Evolutionary conservation across 2,797 vertebrate species (phyloP).

Genomic region (Hippopotamyrus pictus): DNA sequence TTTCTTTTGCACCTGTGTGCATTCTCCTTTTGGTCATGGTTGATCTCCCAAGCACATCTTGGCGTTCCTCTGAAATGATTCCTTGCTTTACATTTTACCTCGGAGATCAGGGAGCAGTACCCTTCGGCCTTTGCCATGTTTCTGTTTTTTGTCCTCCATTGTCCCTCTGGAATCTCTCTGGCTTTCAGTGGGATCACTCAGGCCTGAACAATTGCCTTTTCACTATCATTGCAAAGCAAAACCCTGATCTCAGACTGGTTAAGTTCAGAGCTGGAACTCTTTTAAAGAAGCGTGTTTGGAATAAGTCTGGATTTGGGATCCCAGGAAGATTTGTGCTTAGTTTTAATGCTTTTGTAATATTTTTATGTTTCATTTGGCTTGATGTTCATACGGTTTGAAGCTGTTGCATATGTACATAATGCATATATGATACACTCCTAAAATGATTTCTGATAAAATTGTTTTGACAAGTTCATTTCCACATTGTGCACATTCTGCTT

Average conservation of each 20-base stretch:
- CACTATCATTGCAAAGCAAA: slow-evolving; percentile 29
- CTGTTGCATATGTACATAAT: not conserved
- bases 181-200: slow-evolving; percentile 41
- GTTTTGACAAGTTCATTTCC: not conserved
- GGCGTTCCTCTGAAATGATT: not conserved
- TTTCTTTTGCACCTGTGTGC: not conserved
- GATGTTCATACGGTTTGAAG: not conserved
- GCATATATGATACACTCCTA: not conserved
- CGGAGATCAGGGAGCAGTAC: slow-evolving; percentile 30
- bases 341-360: not conserved
- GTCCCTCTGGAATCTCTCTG: slow-evolving; percentile 39
- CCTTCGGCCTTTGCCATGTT: slow-evolving; percentile 2
- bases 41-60: slow-evolving; percentile 1
- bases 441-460: not conserved
- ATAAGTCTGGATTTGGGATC: slow-evolving; percentile 45
- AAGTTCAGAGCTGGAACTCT: slow-evolving; percentile 42
- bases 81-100: slow-evolving; percentile 15
- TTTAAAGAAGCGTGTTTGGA: slow-evolving; percentile 34
- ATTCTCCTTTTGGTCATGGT: slow-evolving; percentile 20
- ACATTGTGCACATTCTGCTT: not conserved
- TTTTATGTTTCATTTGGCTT: not conserved
- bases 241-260: slow-evolving; percentile 44
- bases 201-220: slow-evolving; percentile 27
- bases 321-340: slow-evolving; percentile 28
- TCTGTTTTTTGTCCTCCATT: slow-evolving; percentile 23